A percentile compares a stretch with the other conserved stretches of the same genome.
Conservation (phyloP, 2,888 invertebrate genomes). For the Caenorhabditis sulstoni region DNA sequence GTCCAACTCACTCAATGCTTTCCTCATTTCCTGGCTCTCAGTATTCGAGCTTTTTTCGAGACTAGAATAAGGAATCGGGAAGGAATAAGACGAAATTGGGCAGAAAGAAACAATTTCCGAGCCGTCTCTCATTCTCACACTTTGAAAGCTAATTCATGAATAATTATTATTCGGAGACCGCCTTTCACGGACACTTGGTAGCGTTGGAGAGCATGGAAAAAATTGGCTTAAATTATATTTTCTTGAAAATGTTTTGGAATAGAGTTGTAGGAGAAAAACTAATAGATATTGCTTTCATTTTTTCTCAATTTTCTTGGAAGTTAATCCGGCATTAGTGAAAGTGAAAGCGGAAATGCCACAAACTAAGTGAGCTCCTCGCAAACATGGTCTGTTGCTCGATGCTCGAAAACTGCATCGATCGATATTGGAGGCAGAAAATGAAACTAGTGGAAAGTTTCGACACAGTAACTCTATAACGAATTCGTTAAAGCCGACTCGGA, state of each 20-base stretch:
- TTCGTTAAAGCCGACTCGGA: neutral
- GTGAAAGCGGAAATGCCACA: too few relatives aligned
- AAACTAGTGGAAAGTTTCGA: neutral
- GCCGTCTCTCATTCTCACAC: slow-evolving; percentile 6
- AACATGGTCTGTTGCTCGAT: too few relatives aligned
- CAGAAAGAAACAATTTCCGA: neutral
- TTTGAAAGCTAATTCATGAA: slow-evolving; percentile 16
- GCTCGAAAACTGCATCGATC: too few relatives aligned
- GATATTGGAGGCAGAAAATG: too few relatives aligned
- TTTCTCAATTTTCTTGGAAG: neutral
- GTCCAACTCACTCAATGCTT: slow-evolving; percentile 27
- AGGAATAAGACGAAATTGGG: neutral
- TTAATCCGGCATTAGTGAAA: too few relatives aligned
- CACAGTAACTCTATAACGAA: slow-evolving; percentile 8
- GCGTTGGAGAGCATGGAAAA: too few relatives aligned
- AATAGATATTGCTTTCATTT: neutral
- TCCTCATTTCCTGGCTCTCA: slow-evolving; percentile 17
- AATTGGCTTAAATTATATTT: neutral
- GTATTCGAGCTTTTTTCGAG: neutral
- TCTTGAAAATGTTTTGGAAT: too few relatives aligned
- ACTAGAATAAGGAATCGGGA: neutral
- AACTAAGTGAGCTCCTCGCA: too few relatives aligned
- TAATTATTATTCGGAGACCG: slow-evolving; percentile 9
- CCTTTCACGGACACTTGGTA: neutral
- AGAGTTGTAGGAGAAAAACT: neutral